Conservation (phyloP, 2,113 vertebrate genomes). For the Micronisus gabar region DNA sequence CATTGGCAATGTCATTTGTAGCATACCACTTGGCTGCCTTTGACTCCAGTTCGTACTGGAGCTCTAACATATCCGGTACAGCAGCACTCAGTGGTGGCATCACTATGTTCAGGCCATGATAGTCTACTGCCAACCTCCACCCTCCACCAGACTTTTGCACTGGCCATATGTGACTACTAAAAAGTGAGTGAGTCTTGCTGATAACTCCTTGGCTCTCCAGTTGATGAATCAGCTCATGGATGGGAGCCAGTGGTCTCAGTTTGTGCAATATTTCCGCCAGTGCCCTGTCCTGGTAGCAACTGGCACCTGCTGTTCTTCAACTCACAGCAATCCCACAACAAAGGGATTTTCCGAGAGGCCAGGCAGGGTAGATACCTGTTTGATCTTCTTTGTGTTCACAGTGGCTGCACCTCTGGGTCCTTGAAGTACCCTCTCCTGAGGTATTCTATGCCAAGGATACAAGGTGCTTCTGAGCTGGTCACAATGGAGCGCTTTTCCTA, state of each 20-base stretch:
- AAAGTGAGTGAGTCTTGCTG: neutral
- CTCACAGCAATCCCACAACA: neutral
- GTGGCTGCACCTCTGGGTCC: neutral
- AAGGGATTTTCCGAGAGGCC: neutral
- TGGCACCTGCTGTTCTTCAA: neutral
- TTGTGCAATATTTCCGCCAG: neutral
- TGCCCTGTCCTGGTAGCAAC: neutral
- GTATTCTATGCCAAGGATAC: neutral
- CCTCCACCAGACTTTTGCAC: neutral
- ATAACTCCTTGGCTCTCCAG: neutral
- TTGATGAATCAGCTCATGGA: neutral
- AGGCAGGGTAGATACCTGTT: neutral
- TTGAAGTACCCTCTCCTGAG: neutral
- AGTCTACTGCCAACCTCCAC: neutral
- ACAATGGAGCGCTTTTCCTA: too few species aligned
- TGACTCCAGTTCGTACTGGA: neutral
- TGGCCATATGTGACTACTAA: neutral
- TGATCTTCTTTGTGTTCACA: neutral
- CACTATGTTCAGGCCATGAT: neutral
- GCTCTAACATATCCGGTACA: neutral
- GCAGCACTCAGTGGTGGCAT: neutral
- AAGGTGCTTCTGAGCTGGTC: neutral
- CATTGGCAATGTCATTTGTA: neutral
- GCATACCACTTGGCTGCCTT: neutral
- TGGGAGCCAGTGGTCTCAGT: neutral